phyloP scores from a whole-genome alignment of 1,140 invertebrate species.

The Drosophila subpulchrella region DNA sequence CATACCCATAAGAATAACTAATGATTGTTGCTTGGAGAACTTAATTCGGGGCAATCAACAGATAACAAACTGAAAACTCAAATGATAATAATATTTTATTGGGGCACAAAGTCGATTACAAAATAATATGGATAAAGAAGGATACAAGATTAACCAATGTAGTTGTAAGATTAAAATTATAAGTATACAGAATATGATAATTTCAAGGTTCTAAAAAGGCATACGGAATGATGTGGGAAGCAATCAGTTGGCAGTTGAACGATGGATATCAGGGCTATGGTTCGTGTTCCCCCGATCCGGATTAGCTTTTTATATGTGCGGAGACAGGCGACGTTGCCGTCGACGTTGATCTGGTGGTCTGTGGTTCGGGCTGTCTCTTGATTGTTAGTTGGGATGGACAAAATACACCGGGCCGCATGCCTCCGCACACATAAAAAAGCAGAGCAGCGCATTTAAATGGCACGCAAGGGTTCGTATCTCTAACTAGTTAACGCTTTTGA shows the following conservation, averaged over 20 bases:
- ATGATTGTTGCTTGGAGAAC: conserved; percentile 65
- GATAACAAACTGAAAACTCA: conserved; percentile 20
- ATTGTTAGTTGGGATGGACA: conserved; percentile 61
- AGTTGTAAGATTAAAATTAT: conserved; percentile 34
- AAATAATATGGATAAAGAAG: conserved; percentile 34
- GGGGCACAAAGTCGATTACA: conserved; percentile 33
- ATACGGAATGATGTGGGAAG: conserved; percentile 85
- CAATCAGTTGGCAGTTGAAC: conserved; percentile 84
- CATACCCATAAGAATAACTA: conserved; percentile 67
- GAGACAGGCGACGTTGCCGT: conserved; percentile 46
- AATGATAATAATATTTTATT: conserved; percentile 45
- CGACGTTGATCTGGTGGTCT: conserved; percentile 17
- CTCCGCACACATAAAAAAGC: conserved; percentile 79
- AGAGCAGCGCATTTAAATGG: conserved; percentile 68
- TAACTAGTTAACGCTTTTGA: conserved; percentile 59
- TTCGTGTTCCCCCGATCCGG: conserved; percentile 37
- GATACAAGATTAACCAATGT: conserved; percentile 32
- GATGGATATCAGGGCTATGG: conserved; percentile 70
- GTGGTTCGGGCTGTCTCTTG: conserved; percentile 41
- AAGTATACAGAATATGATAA: conserved; percentile 58
- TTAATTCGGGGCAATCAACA: conserved; percentile 9
- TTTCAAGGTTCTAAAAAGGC: conserved; percentile 84
- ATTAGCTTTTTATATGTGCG: conserved; percentile 68
- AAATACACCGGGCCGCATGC: conserved; percentile 35
- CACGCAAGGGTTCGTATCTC: conserved; percentile 20